Percentiles rank a stretch among this genome's conserved stretches.
phyloP scores from a whole-genome alignment of 2,797 vertebrate species.

The Ambastaia sidthimunki region DNA sequence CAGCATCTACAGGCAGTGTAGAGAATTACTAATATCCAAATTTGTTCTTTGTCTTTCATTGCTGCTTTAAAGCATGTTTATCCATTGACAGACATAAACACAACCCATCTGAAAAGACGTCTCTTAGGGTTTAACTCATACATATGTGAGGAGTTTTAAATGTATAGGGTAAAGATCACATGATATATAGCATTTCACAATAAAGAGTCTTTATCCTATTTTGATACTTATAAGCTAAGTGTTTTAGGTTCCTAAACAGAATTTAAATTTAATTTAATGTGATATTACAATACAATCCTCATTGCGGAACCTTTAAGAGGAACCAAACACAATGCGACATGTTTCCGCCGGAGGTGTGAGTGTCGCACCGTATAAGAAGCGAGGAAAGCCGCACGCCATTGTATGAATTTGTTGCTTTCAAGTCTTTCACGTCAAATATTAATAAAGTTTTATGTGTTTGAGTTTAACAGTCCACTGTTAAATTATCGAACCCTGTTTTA shows the following conservation, averaged over 20 bases:
- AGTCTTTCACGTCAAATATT: conserved; percentile 5
- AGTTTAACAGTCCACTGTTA: background rate
- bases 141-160: background rate
- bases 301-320: conserved; percentile 46
- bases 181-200: background rate
- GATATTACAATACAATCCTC: conserved; percentile 19
- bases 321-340: background rate
- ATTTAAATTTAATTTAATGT: background rate
- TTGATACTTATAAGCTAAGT: background rate
- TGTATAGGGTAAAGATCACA: background rate
- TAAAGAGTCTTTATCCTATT: background rate
- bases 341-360: conserved; percentile 59
- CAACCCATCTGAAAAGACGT: background rate
- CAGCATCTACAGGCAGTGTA: conserved; percentile 37
- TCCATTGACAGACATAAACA: background rate
- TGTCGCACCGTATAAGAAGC: conserved; percentile 51
- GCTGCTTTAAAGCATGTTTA: no score
- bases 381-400: conserved; percentile 72
- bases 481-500: background rate
- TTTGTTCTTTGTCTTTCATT: background rate
- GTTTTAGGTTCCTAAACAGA: no score
- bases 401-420: conserved; percentile 65
- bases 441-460: background rate
- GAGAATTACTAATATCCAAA: conserved; percentile 21
- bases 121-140: background rate